These are phyloP conservation scores for Raillietiella orientalis DNA, from an alignment of 2,888 invertebrate species.

Conservation along the genomic window DNA sequence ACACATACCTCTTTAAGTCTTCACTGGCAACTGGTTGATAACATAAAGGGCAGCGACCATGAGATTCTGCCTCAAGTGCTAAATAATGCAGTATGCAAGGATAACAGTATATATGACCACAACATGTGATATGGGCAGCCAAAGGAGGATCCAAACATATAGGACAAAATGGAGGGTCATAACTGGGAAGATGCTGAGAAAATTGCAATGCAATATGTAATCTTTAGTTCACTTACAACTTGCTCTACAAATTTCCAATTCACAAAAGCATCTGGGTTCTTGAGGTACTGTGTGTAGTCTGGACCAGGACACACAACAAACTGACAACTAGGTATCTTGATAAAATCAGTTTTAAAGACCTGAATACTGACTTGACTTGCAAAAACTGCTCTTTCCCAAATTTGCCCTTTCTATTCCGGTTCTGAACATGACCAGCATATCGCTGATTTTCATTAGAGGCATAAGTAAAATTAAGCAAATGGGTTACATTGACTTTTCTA, in stretches of 20 bases:
- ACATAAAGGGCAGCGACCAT: constrained; percentile 73
- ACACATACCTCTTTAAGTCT: constrained; percentile 4
- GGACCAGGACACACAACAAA: constrained; percentile 58
- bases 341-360: constrained; percentile 6
- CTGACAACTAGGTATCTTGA: too few species aligned
- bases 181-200: constrained; percentile 24
- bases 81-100: constrained; percentile 74
- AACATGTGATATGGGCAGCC: constrained; percentile 67
- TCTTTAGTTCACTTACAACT: constrained; percentile 29
- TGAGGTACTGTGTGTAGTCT: constrained; percentile 38
- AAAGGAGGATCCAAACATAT: constrained; percentile 62
- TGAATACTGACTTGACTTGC: constrained; percentile 65
- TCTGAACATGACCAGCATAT: too few species aligned
- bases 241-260: constrained; percentile 78
- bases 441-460: too few species aligned
- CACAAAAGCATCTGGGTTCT: constrained; percentile 58
- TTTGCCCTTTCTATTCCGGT: too few species aligned
- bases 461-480: too few species aligned
- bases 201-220: constrained; percentile 2
- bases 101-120: constrained; percentile 91
- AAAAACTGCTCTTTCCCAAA: constrained; percentile 79
- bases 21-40: constrained; percentile 36
- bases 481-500: too few species aligned
- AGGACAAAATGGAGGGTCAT: constrained; percentile 42
- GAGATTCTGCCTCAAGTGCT: constrained; percentile 44